Conservation (phyloP, 1,140 invertebrate genomes). For the Drosophila asahinai region DNA sequence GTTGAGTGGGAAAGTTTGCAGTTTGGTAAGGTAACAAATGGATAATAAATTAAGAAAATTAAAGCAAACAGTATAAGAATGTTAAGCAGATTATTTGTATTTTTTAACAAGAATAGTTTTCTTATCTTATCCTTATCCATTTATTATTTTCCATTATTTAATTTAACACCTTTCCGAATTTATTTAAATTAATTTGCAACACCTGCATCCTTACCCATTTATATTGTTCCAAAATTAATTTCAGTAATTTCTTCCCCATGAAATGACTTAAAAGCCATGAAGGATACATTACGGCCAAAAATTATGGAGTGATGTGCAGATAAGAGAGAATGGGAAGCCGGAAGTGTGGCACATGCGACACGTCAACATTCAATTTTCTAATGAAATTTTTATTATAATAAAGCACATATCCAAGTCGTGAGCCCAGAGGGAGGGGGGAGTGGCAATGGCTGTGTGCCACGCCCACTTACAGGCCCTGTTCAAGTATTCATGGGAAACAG, state of each 20-base stretch:
- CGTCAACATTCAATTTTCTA: constrained; percentile 82
- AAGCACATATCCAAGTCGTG: constrained; percentile 43
- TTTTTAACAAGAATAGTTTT: too few species aligned
- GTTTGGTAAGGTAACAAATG: background rate
- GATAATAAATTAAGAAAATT: background rate
- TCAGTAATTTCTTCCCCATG: constrained; percentile 1
- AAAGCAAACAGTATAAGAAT: background rate
- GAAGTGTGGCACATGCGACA: constrained; percentile 69
- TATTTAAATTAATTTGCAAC: background rate
- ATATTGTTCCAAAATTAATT: background rate
- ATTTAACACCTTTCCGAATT: background rate
- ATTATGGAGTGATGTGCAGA: constrained; percentile 4
- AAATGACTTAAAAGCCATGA: constrained; percentile 6
- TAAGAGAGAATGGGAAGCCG: constrained; percentile 17
- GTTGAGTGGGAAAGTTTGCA: constrained; percentile 32
- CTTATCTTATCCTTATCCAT: background rate
- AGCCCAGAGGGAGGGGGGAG: too few species aligned
- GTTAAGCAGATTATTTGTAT: background rate
- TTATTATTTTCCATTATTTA: background rate
- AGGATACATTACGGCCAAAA: constrained; percentile 12
- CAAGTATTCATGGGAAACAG: constrained; percentile 52
- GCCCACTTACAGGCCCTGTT: constrained; percentile 29
- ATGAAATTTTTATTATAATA: constrained; percentile 82
- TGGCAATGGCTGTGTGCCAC: constrained; percentile 22
- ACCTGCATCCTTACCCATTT: background rate